Conservation (phyloP, 1,140 invertebrate species). For the Drosophila cardini region DNA sequence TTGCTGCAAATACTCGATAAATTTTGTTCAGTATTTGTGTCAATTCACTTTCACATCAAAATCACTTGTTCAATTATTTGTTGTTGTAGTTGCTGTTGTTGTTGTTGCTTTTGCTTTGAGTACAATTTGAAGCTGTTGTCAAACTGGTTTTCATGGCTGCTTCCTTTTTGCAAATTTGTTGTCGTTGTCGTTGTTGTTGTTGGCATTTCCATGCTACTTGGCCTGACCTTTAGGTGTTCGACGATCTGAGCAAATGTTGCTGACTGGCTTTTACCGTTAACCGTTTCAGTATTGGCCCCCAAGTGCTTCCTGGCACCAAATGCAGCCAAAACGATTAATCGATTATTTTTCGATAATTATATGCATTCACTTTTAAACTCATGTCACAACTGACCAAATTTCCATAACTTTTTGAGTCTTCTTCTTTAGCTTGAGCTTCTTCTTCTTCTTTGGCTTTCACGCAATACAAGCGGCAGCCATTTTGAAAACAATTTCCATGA, state of each 20-base stretch:
- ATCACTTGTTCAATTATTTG: slow-evolving; percentile 59
- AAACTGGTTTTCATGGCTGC: slow-evolving; percentile 77
- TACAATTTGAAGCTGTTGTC: slow-evolving; percentile 68
- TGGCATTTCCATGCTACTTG: slow-evolving; percentile 67
- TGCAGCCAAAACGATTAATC: slow-evolving; percentile 8
- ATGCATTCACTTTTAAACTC: slow-evolving; percentile 26
- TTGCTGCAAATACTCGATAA: slow-evolving; percentile 12
- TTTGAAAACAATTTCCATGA: slow-evolving; percentile 46
- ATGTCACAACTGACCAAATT: slow-evolving; percentile 1
- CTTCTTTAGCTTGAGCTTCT: slow-evolving; percentile 7
- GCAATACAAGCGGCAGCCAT: slow-evolving; percentile 50
- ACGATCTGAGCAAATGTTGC: slow-evolving; percentile 50
- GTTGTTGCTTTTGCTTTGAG: slow-evolving; percentile 50
- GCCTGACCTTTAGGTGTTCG: slow-evolving; percentile 74
- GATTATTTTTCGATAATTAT: slow-evolving; percentile 6
- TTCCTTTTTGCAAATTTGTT: slow-evolving; percentile 79
- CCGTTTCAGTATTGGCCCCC: slow-evolving; percentile 44
- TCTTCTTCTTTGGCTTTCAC: slow-evolving; percentile 42
- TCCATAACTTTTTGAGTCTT: slow-evolving; percentile 1
- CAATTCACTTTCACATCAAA: slow-evolving; percentile 78
- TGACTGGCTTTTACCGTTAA: slow-evolving; percentile 76
- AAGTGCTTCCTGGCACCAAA: slow-evolving; percentile 62
- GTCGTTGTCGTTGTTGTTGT: slow-evolving; percentile 51
- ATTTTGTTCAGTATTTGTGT: slow-evolving; percentile 63
- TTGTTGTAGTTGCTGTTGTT: slow-evolving; percentile 28